Evolutionary conservation across 37 sponge, comb jelly and placozoan species (phyloP), one percentile per base, ranked within the genome.

Genomic region (Theonella swinhoei): DNA sequence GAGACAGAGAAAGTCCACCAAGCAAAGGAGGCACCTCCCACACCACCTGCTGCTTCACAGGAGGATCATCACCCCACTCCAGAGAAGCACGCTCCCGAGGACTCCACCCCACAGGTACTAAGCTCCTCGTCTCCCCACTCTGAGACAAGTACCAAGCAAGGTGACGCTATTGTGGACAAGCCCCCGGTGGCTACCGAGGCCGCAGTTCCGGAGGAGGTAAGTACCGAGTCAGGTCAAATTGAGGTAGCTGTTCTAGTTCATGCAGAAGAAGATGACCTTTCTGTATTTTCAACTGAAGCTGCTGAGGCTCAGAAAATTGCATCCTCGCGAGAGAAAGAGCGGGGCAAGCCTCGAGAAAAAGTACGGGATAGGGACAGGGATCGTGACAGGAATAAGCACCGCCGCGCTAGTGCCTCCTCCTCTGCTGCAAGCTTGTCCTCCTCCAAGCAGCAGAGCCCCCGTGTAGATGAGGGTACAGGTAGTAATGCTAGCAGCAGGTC

Each of bases 261-360:
- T 89, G 89, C 78, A 64, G 84, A 89, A 60, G 89, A 83, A 34
- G 89, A 89, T 39, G 89, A 89, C 28, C 39, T 89, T 19, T 83
- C 80, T 63, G 84, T 73, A 5, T 89, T 83, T 42, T 82, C 88
- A 39, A 42, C 83, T 9, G 83, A 81, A 54, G 83, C 82, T 4
- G 83, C 76, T 20, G 88, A 88, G 64, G 71, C 78, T 26, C 82
- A 68, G 81, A 38, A 35, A 26, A 36, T 82, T 32, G 31, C 78
- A 11, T 35, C 35, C 4, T 19, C 75, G 75, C 30, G 75, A 42
- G 25, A 75, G 54, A 75, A 75, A 54, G 43, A 71, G 39, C 32
- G 54, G 11, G 38, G 75, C 31, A 65, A 65, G 5, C n/a, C 54
- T 75, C 42, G 38, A 43, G 75, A 47, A 17, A 33, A 42, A 75